Base-by-base conservation (phyloP, 2,797 vertebrate genomes). In the Myotis planiceps region DNA sequence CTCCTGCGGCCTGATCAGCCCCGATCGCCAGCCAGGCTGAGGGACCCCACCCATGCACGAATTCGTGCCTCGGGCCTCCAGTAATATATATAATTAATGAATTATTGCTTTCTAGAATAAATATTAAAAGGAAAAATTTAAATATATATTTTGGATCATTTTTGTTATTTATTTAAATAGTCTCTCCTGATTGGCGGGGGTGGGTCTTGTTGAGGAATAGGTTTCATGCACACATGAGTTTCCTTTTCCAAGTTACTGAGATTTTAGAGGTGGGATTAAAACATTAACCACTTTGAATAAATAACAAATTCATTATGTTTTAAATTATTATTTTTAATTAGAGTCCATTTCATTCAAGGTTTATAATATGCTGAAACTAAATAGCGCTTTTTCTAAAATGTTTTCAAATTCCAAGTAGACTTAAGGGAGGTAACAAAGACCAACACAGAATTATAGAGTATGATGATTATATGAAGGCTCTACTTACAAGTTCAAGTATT, bases 401-500 rank as follows among this genome's bases (percentile, higher is more conserved):
- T 87, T 95, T 85, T 78, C 69, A 94, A 79, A 69, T 94, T 95
- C 34, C 32, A 96, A 53, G 27, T 63, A 83, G 49, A 88, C 18
- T 45, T 88, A 65, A 78, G 72, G 34, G 15, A 53, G 3, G 3
- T 95, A 82, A 51, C 16, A 81, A 92, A 88, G 32, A 63, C 27
- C 76, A 47, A 76, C 13, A 66, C 3, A 55, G 75, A 93, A 88
- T 32, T 58, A 47, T 71, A 37, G 53, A 60, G 8, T 51, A 19
- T 80, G 55, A 18, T 58, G 23, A n/a, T 58, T 92, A 47, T 51
- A 13, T 55, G 37, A 80, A 76, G 66, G 42, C 55, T 53, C 47
- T 25, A 47, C 10, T 94, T 74, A 72, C 2, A 91, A 71, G 8
- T 55, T 58, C 45, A 66, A 72, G 34, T 47, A 90, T 37, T 92